Conservation (phyloP, 2,888 invertebrate genomes). For the Callyntrura guangdongensis region DNA sequence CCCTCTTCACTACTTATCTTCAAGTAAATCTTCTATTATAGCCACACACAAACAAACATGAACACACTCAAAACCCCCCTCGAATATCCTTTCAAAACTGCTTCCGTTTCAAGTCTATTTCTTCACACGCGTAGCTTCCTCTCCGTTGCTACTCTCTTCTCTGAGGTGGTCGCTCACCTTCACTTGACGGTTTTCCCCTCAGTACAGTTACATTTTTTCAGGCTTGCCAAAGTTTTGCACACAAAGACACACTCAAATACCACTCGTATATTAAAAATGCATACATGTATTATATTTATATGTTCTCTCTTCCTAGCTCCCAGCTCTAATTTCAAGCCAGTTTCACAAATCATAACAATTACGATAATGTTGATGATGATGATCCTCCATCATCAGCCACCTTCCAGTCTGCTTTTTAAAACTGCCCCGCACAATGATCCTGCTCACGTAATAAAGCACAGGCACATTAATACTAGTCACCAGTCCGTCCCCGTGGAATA, state of each 20-base stretch:
- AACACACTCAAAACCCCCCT: background rate
- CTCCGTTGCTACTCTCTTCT: too few relatives aligned
- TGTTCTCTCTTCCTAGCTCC: too few relatives aligned
- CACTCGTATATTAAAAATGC: too few relatives aligned
- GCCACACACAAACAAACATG: too few relatives aligned
- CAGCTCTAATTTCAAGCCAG: background rate
- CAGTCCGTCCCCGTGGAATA: background rate
- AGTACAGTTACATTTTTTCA: constrained; percentile 33
- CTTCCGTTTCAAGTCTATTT: background rate
- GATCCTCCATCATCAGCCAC: background rate
- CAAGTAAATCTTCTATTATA: background rate
- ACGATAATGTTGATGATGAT: too few relatives aligned
- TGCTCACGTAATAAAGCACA: background rate
- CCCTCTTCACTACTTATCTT: background rate
- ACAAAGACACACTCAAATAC: too few relatives aligned
- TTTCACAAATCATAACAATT: constrained; percentile 1
- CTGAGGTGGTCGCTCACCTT: constrained; percentile 36
- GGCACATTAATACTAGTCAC: background rate
- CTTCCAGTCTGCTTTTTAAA: background rate
- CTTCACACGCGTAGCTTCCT: background rate
- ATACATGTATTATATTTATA: too few relatives aligned
- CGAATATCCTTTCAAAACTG: background rate
- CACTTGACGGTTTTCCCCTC: background rate
- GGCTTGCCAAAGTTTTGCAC: background rate
- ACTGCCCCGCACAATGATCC: background rate